phyloP scores from a whole-genome alignment of 2,113 vertebrate genomes.

The Oncorhynchus tshawytscha region DNA sequence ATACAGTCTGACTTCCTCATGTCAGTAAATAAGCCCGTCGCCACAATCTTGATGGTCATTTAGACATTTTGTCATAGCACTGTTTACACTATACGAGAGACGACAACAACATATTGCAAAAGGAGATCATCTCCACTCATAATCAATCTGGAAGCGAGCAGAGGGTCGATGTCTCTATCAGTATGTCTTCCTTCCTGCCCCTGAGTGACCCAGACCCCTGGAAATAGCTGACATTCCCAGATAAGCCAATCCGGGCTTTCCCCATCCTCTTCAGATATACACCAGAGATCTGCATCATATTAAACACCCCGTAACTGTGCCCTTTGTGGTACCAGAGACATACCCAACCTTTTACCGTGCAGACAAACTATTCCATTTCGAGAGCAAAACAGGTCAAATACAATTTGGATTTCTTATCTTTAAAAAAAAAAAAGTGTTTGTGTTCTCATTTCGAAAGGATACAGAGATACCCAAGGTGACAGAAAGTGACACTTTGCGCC shows the following conservation, averaged over 20 bases:
- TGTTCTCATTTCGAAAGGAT: background rate
- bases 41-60: constrained; percentile 18
- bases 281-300: constrained; percentile 31
- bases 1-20: constrained; percentile 7
- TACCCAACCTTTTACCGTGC: constrained; percentile 3
- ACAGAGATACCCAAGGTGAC: background rate
- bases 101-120: background rate
- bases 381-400: constrained; percentile 11
- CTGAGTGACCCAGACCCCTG: constrained; percentile 43
- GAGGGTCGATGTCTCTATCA: constrained; percentile 19
- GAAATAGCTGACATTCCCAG: constrained; percentile 42
- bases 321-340: constrained; percentile 40
- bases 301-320: constrained; percentile 29
- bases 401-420: background rate
- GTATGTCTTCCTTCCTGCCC: constrained; percentile 18
- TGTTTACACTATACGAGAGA: background rate
- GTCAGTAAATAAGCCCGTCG: constrained; percentile 11
- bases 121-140: background rate
- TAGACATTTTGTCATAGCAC: constrained; percentile 15
- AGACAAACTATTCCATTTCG: constrained; percentile 12
- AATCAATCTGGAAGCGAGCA: background rate
- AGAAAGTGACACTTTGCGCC: no score
- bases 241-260: constrained; percentile 39
- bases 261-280: constrained; percentile 35
- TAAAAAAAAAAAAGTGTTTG: background rate